Evolutionary conservation across 2,888 invertebrate species (phyloP), one percentile per base, ranked within the genome.

Genomic region (Ommatoiulus sabulosus): DNA sequence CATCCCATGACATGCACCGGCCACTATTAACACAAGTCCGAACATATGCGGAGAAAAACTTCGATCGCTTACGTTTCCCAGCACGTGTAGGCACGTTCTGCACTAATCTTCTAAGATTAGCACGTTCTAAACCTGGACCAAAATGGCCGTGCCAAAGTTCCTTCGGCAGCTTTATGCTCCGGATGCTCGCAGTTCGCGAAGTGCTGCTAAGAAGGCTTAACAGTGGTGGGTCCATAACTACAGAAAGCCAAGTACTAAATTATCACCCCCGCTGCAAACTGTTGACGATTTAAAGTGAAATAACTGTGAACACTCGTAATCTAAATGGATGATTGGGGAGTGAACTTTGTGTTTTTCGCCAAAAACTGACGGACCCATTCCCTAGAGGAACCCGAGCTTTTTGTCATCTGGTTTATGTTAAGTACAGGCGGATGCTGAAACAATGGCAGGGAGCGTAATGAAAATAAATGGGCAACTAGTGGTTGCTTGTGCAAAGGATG

Each of bases 291-390:
- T 20, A 72, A 72, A 72, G 72, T 72, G 72, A 72, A 72, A 72
- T 72, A 24, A 72, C 72, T 24, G 24, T 10, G 72, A 72, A 72
- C 72, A 72, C 72, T 72, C 10, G 63, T n/a, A 63, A 63, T 63
- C 63, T 63, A 63, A 63, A 63, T 63, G 72, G 72, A 72, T 72
- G 72, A 72, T 72, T 72, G 72, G 72, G 72, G 72, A 72, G 72
- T 20, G 72, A 72, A 72, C 72, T 24, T 72, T 72, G 72, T 8
- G 72, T 72, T 72, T 72, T 72, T 20, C 24, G 5, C 72, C 72
- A 72, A 72, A 72, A 72, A 72, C 24, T 20, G 72, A 72, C 10
- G 72, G 72, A 72, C 72, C 72, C 72, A 72, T 72, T 72, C 72
- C 72, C 72, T 24, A 10, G 8, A 72, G 72, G 72, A 72, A 72